Conservation (phyloP, 2,797 vertebrate genomes). For the Phataginus tricuspis region DNA sequence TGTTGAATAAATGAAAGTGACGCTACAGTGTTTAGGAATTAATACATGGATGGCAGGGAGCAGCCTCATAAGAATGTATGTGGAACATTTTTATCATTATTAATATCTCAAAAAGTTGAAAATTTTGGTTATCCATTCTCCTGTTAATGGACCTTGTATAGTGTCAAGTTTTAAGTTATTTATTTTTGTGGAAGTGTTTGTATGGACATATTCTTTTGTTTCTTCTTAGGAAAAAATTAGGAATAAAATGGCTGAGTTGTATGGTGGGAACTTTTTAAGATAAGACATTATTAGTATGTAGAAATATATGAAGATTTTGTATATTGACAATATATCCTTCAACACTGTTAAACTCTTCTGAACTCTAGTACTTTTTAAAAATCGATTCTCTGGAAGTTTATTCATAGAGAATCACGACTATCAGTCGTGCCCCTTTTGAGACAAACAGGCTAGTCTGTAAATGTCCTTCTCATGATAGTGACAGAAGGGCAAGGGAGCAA, state of each 20-base stretch:
- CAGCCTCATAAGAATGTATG: background rate
- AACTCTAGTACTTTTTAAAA: background rate
- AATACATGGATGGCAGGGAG: background rate
- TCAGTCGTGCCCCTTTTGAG: background rate
- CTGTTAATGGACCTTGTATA: background rate
- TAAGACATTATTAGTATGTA: background rate
- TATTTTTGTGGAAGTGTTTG: background rate
- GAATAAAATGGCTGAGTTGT: background rate
- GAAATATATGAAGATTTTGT: background rate
- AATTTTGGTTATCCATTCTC: background rate
- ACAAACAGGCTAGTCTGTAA: background rate
- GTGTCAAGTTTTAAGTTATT: background rate
- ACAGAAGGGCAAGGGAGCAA: background rate
- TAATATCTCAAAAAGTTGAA: background rate
- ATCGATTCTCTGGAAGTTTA: background rate
- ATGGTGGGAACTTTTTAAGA: background rate
- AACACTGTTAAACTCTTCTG: background rate
- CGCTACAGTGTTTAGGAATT: background rate
- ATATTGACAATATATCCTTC: background rate
- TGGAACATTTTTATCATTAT: background rate
- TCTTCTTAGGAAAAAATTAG: background rate
- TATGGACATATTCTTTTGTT: background rate
- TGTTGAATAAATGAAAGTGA: background rate
- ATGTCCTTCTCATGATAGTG: background rate
- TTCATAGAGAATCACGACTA: background rate